Conservation (phyloP, 2,888 invertebrate species). For the Melanophora roralis region DNA sequence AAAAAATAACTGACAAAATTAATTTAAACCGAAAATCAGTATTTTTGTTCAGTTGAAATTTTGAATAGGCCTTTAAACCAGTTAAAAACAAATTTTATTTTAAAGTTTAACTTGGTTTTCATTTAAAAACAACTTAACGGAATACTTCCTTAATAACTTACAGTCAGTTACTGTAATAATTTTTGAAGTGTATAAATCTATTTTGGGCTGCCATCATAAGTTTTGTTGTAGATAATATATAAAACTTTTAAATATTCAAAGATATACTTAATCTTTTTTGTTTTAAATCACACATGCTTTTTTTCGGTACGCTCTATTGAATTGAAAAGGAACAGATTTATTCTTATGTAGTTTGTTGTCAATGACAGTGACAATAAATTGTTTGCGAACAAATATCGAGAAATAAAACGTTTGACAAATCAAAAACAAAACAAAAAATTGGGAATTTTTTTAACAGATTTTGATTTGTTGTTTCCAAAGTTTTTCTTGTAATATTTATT, state of each 20-base stretch:
- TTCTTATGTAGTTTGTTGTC: slow-evolving; percentile 35
- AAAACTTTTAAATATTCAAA: neutral
- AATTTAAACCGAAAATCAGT: too few species aligned
- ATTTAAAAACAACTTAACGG: too few species aligned
- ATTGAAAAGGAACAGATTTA: slow-evolving; percentile 53
- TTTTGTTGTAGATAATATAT: neutral
- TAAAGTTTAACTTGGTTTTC: too few species aligned
- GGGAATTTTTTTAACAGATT: neutral
- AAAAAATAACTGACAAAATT: too few species aligned
- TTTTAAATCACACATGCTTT: neutral
- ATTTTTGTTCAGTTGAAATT: too few species aligned
- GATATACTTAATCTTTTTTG: neutral
- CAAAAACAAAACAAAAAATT: neutral
- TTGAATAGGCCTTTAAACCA: too few species aligned
- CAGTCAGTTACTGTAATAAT: too few species aligned
- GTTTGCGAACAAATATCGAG: neutral
- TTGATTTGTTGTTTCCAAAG: slow-evolving; percentile 20
- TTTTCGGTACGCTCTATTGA: slow-evolving; percentile 43
- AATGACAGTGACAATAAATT: slow-evolving; percentile 34
- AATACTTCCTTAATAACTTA: too few species aligned
- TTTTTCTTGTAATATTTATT: neutral
- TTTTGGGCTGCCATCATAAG: too few species aligned
- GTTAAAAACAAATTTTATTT: too few species aligned
- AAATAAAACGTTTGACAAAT: slow-evolving; percentile 29
- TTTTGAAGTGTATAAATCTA: too few species aligned